Percentiles rank a stretch among this genome's conserved stretches.
Evolutionary conservation across 2,113 vertebrate species (phyloP).

Genomic region (Cephalophus harveyi): DNA sequence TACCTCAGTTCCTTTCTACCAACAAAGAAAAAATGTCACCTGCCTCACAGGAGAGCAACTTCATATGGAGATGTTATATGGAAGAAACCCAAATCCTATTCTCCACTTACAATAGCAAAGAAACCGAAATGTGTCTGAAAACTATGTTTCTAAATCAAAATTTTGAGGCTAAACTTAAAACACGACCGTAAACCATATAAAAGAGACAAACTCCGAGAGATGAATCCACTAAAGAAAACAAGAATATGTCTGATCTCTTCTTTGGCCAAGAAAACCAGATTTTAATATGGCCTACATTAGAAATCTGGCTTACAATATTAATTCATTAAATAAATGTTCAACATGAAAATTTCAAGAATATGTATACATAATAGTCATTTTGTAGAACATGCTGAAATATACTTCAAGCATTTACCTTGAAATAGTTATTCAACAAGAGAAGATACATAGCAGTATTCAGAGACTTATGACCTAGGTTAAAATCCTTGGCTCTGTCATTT

Average conservation of each 20-base stretch:
- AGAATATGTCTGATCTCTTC: not conserved
- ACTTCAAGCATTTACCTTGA: not conserved
- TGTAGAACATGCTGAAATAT: not conserved
- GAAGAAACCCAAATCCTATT: not conserved
- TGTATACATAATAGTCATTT: not conserved
- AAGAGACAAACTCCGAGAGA: not conserved
- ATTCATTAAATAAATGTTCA: not conserved
- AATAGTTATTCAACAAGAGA: not conserved
- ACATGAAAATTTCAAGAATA: not conserved
- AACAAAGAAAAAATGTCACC: not conserved
- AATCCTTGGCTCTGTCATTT: slow-evolving; percentile 32
- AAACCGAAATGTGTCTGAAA: not conserved
- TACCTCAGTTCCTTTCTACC: not conserved
- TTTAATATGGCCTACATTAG: not conserved
- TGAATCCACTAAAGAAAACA: not conserved
- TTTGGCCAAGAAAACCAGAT: not conserved
- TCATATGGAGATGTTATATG: not conserved
- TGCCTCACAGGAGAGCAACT: not conserved
- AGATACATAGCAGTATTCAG: not conserved
- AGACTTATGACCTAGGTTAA: slow-evolving; percentile 19
- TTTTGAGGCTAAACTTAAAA: not conserved
- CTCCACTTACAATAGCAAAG: not conserved
- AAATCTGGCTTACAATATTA: not conserved
- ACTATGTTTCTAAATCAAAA: not conserved
- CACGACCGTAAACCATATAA: not conserved